Evolutionary conservation across 1,140 invertebrate species (phyloP).

Genomic region (Notospermus geniculatus): DNA sequence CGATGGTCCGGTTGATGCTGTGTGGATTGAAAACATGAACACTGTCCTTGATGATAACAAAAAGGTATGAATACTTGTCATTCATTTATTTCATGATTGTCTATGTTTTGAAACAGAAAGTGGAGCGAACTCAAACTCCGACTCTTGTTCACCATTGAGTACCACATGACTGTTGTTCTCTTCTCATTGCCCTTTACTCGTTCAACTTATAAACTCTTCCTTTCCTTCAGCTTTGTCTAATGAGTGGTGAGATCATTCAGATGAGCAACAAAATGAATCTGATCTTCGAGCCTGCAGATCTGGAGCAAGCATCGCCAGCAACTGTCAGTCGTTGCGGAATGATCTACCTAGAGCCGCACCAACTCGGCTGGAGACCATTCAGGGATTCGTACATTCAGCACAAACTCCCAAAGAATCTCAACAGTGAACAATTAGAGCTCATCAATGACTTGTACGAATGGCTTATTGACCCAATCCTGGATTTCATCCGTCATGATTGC

Average conservation of each 20-base stretch:
- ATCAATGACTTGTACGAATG: slow-evolving; percentile 38
- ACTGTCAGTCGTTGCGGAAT: slow-evolving; percentile 61
- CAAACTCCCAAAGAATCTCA: slow-evolving; percentile 44
- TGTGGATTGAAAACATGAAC: slow-evolving; percentile 61
- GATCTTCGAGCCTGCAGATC: slow-evolving; percentile 57
- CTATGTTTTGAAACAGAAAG: too few relatives aligned
- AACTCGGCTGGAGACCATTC: slow-evolving; percentile 56
- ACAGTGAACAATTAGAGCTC: slow-evolving; percentile 34
- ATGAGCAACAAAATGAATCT: slow-evolving; percentile 58
- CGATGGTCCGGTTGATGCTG: slow-evolving; percentile 58
- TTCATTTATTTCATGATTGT: too few relatives aligned
- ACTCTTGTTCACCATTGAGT: background rate
- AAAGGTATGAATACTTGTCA: slow-evolving; percentile 45
- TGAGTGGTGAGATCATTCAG: slow-evolving; percentile 60
- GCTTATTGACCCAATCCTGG: slow-evolving; percentile 57
- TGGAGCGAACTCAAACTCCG: background rate
- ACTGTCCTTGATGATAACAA: slow-evolving; percentile 59
- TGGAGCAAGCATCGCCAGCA: slow-evolving; percentile 62
- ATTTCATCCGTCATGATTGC: slow-evolving; percentile 61
- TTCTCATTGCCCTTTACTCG: background rate
- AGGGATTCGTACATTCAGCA: slow-evolving; percentile 55
- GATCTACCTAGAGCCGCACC: slow-evolving; percentile 57
- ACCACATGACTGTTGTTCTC: background rate
- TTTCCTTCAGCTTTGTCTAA: slow-evolving; percentile 52
- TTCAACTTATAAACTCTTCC: background rate